A percentile compares a stretch with the other conserved stretches of the same genome.
These are phyloP conservation scores for Gisinianus flammeolus DNA, from an alignment of 2,888 invertebrate genomes.

Conservation along the genomic window DNA sequence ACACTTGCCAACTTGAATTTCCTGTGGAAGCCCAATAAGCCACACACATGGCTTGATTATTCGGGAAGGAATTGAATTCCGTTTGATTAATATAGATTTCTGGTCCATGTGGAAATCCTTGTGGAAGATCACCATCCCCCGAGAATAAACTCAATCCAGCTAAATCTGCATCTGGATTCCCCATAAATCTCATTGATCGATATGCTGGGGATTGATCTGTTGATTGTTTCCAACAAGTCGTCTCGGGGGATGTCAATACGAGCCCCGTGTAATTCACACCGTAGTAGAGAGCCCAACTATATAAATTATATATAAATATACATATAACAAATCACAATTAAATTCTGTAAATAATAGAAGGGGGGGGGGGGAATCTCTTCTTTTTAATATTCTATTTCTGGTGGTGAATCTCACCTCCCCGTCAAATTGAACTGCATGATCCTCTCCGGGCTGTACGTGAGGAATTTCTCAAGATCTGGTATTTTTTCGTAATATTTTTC, in stretches of 20 bases:
- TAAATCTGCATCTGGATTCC: background rate
- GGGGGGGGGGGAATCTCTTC: background rate
- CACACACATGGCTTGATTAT: background rate
- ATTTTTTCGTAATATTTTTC: background rate
- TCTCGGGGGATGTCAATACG: background rate
- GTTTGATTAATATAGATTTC: background rate
- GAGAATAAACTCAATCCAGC: background rate
- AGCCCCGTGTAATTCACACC: background rate
- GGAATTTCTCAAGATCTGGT: background rate
- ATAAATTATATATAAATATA: background rate
- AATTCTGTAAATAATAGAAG: background rate
- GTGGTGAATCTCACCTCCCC: background rate
- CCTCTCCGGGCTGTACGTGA: background rate
- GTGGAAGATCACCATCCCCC: background rate
- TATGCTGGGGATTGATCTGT: background rate
- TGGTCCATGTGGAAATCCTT: background rate
- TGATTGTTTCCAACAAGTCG: background rate
- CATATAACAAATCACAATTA: background rate
- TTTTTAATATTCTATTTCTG: too few species aligned
- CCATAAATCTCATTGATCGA: background rate
- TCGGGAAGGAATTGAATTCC: background rate
- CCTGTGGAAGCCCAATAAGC: slow-evolving; percentile 1
- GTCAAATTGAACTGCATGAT: background rate
- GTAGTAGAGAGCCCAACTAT: background rate
- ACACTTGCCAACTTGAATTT: background rate